Evolutionary conservation across 2,113 vertebrate genomes (phyloP).

Genomic region (Cololabis saira): DNA sequence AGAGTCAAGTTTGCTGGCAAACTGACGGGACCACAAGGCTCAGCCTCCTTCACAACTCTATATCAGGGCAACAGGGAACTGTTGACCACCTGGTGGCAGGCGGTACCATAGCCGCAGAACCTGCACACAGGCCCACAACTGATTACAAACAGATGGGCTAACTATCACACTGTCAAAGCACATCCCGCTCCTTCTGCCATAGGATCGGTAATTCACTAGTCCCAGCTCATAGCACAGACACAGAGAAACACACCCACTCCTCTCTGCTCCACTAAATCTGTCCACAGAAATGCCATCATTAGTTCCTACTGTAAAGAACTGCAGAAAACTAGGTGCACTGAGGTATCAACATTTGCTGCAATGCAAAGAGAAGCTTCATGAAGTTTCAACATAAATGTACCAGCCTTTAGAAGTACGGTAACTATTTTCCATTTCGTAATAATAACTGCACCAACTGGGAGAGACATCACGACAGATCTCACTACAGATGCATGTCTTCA

Average conservation of each 20-base stretch:
- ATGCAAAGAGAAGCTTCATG: too few species aligned
- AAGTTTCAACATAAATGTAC: too few species aligned
- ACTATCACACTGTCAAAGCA: conserved; percentile 77
- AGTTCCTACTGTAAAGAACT: conserved; percentile 5
- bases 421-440: too few species aligned
- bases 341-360: not conserved
- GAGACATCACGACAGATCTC: too few species aligned
- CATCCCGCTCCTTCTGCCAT: conserved; percentile 78
- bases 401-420: too few species aligned
- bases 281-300: conserved; percentile 24
- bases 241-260: not conserved
- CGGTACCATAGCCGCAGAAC: conserved; percentile 41
- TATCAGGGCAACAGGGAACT: conserved; percentile 59
- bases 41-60: conserved; percentile 26
- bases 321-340: not conserved
- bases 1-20: conserved; percentile 35
- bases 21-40: conserved; percentile 6
- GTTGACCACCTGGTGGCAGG: conserved; percentile 64
- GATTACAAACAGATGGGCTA: conserved; percentile 84
- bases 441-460: too few species aligned
- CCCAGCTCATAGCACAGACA: conserved; percentile 45
- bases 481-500: too few species aligned
- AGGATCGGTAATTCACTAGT: conserved; percentile 62
- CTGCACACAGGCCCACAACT: conserved; percentile 48
- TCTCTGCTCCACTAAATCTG: conserved; percentile 28